Conservation (phyloP, 2,113 vertebrate species). For the Hucho hucho region DNA sequence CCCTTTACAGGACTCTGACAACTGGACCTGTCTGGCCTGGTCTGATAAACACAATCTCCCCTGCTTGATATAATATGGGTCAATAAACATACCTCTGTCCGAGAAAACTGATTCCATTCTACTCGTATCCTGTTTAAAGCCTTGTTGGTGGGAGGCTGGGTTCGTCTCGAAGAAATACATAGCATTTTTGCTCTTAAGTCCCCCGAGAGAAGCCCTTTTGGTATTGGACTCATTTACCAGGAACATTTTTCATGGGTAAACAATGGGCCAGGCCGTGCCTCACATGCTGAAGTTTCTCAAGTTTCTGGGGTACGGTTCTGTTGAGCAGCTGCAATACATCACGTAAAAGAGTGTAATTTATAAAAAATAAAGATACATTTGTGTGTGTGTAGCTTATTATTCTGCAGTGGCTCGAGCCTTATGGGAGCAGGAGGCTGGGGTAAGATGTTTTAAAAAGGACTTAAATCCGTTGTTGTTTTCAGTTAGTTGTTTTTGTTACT, state of each 20-base stretch:
- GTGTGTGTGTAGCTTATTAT: not conserved
- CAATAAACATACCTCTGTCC: slow-evolving; percentile 28
- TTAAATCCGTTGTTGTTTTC: not conserved
- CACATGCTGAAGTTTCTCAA: not conserved
- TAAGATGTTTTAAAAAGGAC: not conserved
- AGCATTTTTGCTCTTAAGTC: not conserved
- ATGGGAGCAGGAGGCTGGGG: not conserved
- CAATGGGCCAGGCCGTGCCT: not conserved
- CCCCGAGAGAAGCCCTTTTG: slow-evolving; percentile 3
- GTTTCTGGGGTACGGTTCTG: not conserved
- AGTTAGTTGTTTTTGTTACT: slow-evolving; percentile 18
- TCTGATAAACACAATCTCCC: not conserved
- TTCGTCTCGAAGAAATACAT: not conserved
- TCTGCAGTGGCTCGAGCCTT: not conserved
- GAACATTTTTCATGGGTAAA: not conserved
- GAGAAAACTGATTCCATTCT: slow-evolving; percentile 5
- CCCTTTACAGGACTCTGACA: not conserved
- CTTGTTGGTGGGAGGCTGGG: slow-evolving; percentile 5
- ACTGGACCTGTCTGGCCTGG: slow-evolving; percentile 8
- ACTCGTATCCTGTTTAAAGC: slow-evolving; percentile 20
- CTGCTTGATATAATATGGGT: slow-evolving; percentile 5
- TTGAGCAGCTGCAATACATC: not conserved
- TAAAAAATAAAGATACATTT: not conserved
- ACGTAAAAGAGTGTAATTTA: not conserved
- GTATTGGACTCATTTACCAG: not conserved